Conservation (phyloP, 2,888 invertebrate species). For the Gymnosoma rotundatum region DNA sequence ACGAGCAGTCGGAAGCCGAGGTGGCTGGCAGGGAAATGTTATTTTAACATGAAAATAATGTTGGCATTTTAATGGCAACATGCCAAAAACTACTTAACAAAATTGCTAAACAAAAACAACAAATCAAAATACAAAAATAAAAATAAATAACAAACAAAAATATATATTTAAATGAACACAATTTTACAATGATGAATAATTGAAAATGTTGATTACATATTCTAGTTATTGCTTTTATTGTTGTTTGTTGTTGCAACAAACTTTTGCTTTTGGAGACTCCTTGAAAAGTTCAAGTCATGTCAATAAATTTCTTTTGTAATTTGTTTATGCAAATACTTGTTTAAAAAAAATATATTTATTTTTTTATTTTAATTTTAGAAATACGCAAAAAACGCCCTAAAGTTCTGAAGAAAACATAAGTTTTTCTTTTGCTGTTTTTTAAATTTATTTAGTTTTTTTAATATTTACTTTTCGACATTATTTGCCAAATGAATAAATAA, state of each 20-base stretch:
- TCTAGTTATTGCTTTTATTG: conserved; percentile 6
- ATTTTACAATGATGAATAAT: conserved; percentile 59
- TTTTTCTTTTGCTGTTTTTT: not conserved
- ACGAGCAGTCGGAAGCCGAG: conserved; percentile 2
- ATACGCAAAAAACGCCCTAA: no score
- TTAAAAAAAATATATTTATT: not conserved
- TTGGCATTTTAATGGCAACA: conserved; percentile 52
- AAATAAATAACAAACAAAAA: not conserved
- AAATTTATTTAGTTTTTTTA: not conserved
- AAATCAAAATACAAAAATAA: conserved; percentile 29
- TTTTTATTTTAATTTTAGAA: not conserved
- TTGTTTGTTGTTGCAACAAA: not conserved
- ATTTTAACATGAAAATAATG: conserved; percentile 43
- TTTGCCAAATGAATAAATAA: no score
- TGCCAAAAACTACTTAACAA: conserved; percentile 63
- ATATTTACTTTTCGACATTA: no score
- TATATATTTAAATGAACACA: conserved; percentile 38
- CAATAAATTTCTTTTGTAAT: not conserved
- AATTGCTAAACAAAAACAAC: conserved; percentile 43
- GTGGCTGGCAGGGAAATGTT: conserved; percentile 17
- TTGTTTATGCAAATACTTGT: not conserved
- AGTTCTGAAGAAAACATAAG: not conserved
- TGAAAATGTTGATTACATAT: conserved; percentile 42
- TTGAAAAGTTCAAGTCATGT: not conserved
- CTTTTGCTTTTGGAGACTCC: not conserved